Base-by-base conservation (phyloP, 2,888 invertebrate genomes). In the Athalia cordata region DNA sequence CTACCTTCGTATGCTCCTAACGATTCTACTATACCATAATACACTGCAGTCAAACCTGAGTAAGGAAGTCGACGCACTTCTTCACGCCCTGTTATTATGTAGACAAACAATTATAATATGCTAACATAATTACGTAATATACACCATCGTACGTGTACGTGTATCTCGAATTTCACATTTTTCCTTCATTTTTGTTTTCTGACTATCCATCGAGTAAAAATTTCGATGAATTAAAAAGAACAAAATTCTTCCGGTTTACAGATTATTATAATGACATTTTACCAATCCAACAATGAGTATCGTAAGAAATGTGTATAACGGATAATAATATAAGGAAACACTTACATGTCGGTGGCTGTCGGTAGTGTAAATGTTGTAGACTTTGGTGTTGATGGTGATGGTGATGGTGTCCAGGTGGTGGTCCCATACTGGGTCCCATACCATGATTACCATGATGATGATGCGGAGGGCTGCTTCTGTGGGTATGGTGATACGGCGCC, bases 381-480 rank as follows among this genome's bases (percentile, higher is more conserved):
- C 87, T 88, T 81, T 89, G 88, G 80, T 88, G 83, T 80, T 89
- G 88, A 75, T 83, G 83, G 65, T 83, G 84, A 70, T 84, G 87
- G 79, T 89, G 89, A 74, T 88, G 88, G 79, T 88, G 89, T 57
- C 72, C 62, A 0, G 61, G 75, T 4, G 89, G 90, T 67, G 90
- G 90, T 78, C 89, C 90, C 90, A 90, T 89, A 7, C 88, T 80
- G n/a, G 89, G 86, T 52, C 87, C 86, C 87, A 89, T 88, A 43
- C 84, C 82, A 80, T 89, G 89, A 75, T 67, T 67, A 78, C 83
- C 85, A 81, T 88, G 89, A 15, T 87, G 87, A 81, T 87, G 88
- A 79, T 88, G 89, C 0, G 76, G 78, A 7, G 89, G 88, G 77
- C 87, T 86, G 79, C 89, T 89, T 84, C 89, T 86, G 84, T 89